phyloP scores from a whole-genome alignment of 2,113 vertebrate species.

The Hypanus sabinus region DNA sequence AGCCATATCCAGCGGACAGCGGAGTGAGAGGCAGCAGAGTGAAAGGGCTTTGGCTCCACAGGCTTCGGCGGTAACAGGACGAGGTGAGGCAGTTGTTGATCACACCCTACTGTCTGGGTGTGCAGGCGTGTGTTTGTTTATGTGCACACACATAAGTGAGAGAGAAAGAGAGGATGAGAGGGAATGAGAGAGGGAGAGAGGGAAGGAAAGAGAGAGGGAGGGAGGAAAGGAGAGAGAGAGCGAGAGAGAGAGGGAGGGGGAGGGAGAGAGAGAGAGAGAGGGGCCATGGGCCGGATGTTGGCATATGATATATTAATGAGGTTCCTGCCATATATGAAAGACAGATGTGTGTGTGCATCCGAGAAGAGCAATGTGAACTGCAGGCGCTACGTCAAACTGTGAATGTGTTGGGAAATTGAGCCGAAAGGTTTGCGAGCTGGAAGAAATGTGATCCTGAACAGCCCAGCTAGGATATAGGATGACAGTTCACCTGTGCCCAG shows the following conservation, averaged over 20 bases:
- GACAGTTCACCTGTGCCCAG: not conserved
- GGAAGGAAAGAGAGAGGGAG: not conserved
- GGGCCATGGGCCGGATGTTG: not conserved
- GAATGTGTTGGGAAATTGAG: not conserved
- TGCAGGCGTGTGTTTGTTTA: not conserved
- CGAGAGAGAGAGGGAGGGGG: not conserved
- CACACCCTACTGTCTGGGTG: not conserved
- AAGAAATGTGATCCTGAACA: not conserved
- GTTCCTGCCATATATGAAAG: not conserved
- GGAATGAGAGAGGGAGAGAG: not conserved
- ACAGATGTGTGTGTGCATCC: not conserved
- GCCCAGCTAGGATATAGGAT: not conserved
- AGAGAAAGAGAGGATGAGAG: not conserved
- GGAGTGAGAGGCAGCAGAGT: too few relatives aligned
- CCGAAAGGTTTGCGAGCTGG: not conserved
- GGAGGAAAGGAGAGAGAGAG: not conserved
- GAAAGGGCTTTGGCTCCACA: too few relatives aligned
- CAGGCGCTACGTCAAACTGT: not conserved
- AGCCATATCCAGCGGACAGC: too few relatives aligned
- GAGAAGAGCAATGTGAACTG: not conserved
- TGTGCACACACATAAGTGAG: not conserved
- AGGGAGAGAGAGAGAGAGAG: not conserved
- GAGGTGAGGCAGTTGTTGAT: too few relatives aligned
- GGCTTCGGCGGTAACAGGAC: too few relatives aligned
- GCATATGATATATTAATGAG: not conserved